A percentile compares a stretch with the other conserved stretches of the same genome.
Evolutionary conservation across 1,140 invertebrate genomes (phyloP).

Genomic region (Brachionus sp.): DNA sequence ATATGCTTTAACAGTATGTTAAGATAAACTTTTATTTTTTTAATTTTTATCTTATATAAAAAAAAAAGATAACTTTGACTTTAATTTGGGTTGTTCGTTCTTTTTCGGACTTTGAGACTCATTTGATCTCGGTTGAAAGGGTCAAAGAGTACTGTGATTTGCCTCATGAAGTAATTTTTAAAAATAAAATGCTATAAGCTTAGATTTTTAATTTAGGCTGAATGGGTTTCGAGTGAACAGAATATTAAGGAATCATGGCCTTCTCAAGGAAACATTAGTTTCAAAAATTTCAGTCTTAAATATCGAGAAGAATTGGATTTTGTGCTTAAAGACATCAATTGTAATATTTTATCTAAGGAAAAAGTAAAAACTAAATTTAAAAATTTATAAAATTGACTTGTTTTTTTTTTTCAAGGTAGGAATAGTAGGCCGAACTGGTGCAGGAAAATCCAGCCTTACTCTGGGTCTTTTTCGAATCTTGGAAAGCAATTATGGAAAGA

Average conservation of each 20-base stretch:
- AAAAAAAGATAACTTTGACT: conserved; percentile 74
- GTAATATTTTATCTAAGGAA: conserved; percentile 57
- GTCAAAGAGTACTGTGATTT: conserved; percentile 92
- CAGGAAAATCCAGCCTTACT: conserved; percentile 80
- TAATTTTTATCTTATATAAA: neutral
- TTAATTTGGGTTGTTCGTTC: conserved; percentile 92
- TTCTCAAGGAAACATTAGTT: conserved; percentile 61
- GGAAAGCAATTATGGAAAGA: conserved; percentile 59
- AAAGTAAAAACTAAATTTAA: conserved; percentile 51
- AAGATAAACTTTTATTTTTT: neutral
- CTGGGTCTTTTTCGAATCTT: conserved; percentile 63
- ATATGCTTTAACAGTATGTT: conserved; percentile 60
- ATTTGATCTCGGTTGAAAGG: conserved; percentile 93
- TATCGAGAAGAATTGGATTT: conserved; percentile 53
- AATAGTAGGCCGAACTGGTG: conserved; percentile 78
- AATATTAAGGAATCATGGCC: conserved; percentile 63
- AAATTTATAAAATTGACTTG: neutral
- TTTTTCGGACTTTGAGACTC: conserved; percentile 92
- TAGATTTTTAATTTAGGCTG: conserved; percentile 47
- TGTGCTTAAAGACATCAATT: conserved; percentile 51
- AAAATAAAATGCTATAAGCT: neutral
- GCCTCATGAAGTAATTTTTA: conserved; percentile 57
- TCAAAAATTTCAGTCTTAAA: conserved; percentile 57
- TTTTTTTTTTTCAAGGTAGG: conserved; percentile 62
- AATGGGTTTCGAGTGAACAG: conserved; percentile 49